phyloP scores from a whole-genome alignment of 2,888 invertebrate species.

The Nasonia oneida region DNA sequence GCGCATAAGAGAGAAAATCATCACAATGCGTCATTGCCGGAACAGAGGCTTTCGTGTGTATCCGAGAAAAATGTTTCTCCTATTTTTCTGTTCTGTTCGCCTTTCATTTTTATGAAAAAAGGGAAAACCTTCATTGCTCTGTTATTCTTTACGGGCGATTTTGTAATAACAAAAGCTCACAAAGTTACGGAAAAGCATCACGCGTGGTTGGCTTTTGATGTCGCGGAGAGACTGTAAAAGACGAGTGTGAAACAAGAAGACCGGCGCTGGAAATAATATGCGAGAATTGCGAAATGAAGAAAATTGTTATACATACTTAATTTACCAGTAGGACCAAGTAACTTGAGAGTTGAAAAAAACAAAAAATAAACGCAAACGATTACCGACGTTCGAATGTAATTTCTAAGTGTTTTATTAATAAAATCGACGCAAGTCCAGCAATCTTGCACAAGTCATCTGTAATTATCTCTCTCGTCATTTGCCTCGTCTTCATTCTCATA shows the following conservation, averaged over 20 bases:
- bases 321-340: slow-evolving; percentile 73
- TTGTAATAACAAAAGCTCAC: slow-evolving; percentile 24
- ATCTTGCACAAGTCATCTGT: slow-evolving; percentile 55
- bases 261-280: neutral
- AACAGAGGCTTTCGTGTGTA: slow-evolving; percentile 16
- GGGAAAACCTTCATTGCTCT: neutral
- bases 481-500: neutral
- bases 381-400: slow-evolving; percentile 73
- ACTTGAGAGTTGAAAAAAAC: slow-evolving; percentile 61
- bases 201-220: slow-evolving; percentile 17
- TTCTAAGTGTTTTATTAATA: slow-evolving; percentile 78
- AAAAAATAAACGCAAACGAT: slow-evolving; percentile 68
- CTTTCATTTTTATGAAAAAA: neutral
- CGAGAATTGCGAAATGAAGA: neutral
- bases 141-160: slow-evolving; percentile 13
- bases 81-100: neutral
- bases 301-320: slow-evolving; percentile 69
- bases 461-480: slow-evolving; percentile 29
- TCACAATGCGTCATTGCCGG: slow-evolving; percentile 45
- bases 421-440: slow-evolving; percentile 65
- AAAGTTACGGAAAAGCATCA: slow-evolving; percentile 12
- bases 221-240: slow-evolving; percentile 23
- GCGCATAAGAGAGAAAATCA: slow-evolving; percentile 27
- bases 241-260: neutral
- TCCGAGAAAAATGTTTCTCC: neutral